A percentile compares a stretch with the other conserved stretches of the same genome.
phyloP scores from a whole-genome alignment of 2,113 vertebrate species.

The Monarcha castaneiventris region DNA sequence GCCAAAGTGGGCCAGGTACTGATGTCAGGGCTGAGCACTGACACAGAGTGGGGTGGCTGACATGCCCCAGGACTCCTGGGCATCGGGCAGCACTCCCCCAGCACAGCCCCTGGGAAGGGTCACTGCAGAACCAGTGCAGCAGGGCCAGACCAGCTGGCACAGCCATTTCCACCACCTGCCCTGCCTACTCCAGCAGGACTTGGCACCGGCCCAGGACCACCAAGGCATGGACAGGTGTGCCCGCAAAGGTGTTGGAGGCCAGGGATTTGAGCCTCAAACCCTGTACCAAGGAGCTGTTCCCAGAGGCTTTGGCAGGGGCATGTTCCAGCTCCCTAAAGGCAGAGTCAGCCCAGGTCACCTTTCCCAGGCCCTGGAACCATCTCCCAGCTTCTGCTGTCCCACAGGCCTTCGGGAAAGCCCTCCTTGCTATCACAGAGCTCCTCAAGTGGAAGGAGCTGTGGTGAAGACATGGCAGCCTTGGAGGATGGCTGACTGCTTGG shows the following conservation, averaged over 20 bases:
- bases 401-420: not conserved
- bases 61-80: too few relatives aligned
- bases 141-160: not conserved
- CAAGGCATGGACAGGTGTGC: not conserved
- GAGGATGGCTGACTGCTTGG: not conserved
- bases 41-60: too few relatives aligned
- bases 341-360: not conserved
- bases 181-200: not conserved
- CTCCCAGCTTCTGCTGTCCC: not conserved
- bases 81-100: not conserved
- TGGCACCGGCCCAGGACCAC: not conserved
- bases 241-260: not conserved
- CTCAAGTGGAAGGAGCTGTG: not conserved
- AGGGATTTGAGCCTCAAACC: not conserved
- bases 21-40: not conserved
- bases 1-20: not conserved
- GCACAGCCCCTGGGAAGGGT: not conserved
- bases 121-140: not conserved
- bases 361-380: not conserved
- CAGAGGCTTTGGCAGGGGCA: not conserved
- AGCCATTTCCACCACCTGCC: not conserved
- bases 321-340: not conserved
- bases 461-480: not conserved
- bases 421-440: not conserved
- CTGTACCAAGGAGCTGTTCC: not conserved